Evolutionary conservation across 2,113 vertebrate genomes (phyloP).

Genomic region (Lepisosteus osseus): DNA sequence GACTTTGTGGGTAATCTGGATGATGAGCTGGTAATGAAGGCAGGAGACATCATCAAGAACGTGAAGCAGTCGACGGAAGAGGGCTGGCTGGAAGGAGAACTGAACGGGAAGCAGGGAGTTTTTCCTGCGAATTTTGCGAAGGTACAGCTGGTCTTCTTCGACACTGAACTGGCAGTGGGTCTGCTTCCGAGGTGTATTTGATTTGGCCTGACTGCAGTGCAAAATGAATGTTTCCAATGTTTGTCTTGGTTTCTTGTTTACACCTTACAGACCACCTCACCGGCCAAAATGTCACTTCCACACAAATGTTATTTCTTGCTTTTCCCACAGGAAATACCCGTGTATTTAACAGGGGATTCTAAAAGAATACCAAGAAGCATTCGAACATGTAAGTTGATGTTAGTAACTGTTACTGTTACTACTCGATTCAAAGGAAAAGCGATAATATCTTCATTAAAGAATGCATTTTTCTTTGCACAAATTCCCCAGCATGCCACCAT

Average conservation of each 20-base stretch:
- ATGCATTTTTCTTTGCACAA: too few species aligned
- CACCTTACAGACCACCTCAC: too few species aligned
- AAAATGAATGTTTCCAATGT: background rate
- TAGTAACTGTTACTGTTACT: too few species aligned
- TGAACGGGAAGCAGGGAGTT: conserved; percentile 64
- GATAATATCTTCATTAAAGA: too few species aligned
- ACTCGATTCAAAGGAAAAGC: too few species aligned
- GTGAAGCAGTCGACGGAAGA: conserved; percentile 56
- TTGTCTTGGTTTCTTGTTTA: background rate
- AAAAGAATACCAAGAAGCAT: conserved; percentile 64
- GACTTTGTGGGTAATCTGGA: conserved; percentile 63
- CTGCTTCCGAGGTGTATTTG: background rate
- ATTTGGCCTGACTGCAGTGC: background rate
- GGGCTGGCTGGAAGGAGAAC: conserved; percentile 75
- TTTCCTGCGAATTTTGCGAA: conserved; percentile 73
- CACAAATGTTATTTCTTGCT: background rate
- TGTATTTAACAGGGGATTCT: conserved; percentile 52
- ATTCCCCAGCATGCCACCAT: too few species aligned
- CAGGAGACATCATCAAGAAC: conserved; percentile 71
- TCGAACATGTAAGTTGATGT: conserved; percentile 51
- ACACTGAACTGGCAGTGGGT: conserved; percentile 12
- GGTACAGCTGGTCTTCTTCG: conserved; percentile 38
- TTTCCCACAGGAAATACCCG: conserved; percentile 63
- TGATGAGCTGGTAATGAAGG: conserved; percentile 63
- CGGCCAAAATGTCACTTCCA: too few species aligned